Base-by-base conservation (phyloP, 2,888 invertebrate species). In the Hemicrepidius hirtus region DNA sequence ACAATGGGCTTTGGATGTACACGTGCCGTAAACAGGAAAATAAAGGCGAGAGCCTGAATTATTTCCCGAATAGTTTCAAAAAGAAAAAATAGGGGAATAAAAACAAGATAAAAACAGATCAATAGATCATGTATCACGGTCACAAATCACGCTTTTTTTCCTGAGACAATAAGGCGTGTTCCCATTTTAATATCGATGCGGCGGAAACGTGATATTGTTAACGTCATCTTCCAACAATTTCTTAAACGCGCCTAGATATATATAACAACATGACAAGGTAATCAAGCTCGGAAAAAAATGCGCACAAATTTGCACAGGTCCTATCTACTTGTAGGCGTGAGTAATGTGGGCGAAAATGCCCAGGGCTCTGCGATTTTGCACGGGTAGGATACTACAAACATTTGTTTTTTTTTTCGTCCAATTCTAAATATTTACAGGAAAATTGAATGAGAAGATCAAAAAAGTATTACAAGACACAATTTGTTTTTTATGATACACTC, bases 11-110 rank as follows among this genome's bases (percentile, higher is more conserved):
- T 37, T 13, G 32, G 64, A 65, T 32, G 50, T 53, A 37, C 64
- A 53, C 53, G 53, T 28, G 53, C 53, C 53, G 28, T 32, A 59
- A 64, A 64, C 64, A 50, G 35, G 64, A 49, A 50, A 64, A 64
- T 46, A 46, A 46, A 16, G 32, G 18, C 3, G 13, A 16, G 1
- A 13, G 7, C 18, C 44, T n/a, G 44, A 44, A 44, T 44, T 6
- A 10, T 44, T 13, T 44, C 44, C 18, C 16, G 44, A 7, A 44
- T 44, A 44, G 44, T 44, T 16, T 44, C 16, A 24, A 24, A 24
- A 24, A 24, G 16, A 6, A 46, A 46, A 46, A 46, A 20, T 18
- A 18, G 18, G 18, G 32, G n/a, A n/a, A n/a, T n/a, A n/a, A 24
- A 50, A 53, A 53, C 13, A 50, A 24, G 28, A 53, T 6, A 16